These are phyloP conservation scores for Lasioglossum calceatum DNA, from an alignment of 2,888 invertebrate species.

Conservation along the genomic window DNA sequence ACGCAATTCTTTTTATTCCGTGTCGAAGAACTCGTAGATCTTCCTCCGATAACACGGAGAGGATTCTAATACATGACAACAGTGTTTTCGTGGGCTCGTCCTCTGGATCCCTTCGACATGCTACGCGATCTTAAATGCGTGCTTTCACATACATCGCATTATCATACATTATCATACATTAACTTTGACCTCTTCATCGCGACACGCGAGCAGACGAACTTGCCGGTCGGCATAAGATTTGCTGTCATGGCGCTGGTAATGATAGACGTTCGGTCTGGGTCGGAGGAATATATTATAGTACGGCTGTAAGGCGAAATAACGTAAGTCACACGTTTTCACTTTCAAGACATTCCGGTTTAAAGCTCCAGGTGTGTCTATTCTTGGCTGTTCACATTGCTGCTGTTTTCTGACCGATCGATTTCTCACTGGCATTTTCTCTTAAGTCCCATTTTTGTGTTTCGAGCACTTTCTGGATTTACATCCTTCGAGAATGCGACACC, in stretches of 20 bases:
- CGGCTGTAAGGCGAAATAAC: neutral
- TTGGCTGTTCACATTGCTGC: neutral
- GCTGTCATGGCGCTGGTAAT: constrained; percentile 27
- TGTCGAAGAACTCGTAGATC: constrained; percentile 15
- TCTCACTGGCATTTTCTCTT: neutral
- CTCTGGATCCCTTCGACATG: constrained; percentile 35
- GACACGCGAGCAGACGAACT: constrained; percentile 57
- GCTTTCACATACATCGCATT: constrained; percentile 64
- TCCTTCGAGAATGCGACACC: neutral
- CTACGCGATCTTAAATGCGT: constrained; percentile 56
- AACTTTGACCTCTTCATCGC: constrained; percentile 63
- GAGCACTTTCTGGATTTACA: neutral
- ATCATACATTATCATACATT: constrained; percentile 73
- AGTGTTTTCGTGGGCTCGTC: constrained; percentile 32
- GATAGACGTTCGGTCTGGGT: neutral
- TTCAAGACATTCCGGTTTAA: constrained; percentile 11
- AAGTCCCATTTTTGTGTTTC: neutral
- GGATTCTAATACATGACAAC: neutral
- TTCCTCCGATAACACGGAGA: neutral
- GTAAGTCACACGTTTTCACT: constrained; percentile 12
- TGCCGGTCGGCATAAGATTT: constrained; percentile 44
- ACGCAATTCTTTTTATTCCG: neutral
- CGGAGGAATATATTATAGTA: neutral
- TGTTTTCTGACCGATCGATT: neutral
- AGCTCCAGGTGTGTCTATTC: neutral